Conservation (phyloP, 2,113 vertebrate species). For the Diphyllodes magnificus region DNA sequence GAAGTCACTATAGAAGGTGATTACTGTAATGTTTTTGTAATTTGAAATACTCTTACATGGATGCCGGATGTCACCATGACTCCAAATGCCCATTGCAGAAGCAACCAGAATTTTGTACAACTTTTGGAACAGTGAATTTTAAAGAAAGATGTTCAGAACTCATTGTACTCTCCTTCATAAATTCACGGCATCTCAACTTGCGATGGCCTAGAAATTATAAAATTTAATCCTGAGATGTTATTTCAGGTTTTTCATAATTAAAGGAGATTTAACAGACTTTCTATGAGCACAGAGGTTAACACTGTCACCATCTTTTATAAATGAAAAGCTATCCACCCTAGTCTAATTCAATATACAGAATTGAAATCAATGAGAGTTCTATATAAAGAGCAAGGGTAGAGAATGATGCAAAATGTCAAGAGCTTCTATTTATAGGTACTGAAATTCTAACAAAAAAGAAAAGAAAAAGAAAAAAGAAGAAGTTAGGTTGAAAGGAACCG, state of each 20-base stretch:
- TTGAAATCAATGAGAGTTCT: slow-evolving; percentile 12
- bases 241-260: slow-evolving; percentile 1
- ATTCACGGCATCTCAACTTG: neutral
- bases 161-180: neutral
- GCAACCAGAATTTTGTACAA: neutral
- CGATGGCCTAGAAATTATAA: neutral
- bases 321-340: neutral
- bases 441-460: neutral
- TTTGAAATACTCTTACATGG: neutral
- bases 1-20: neutral
- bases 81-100: neutral
- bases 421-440: slow-evolving; percentile 12
- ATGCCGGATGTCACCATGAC: neutral
- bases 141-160: neutral
- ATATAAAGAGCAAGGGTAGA: slow-evolving; percentile 28
- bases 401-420: slow-evolving; percentile 39
- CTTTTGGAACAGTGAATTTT: neutral
- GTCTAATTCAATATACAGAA: slow-evolving; percentile 19
- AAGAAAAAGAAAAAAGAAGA: neutral
- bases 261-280: neutral
- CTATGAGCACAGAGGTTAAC: slow-evolving; percentile 6
- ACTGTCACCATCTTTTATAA: neutral
- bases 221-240: neutral
- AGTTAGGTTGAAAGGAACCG: neutral
- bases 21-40: neutral